Conservation (phyloP, 2,888 invertebrate genomes). For the Bombylius discolor region DNA sequence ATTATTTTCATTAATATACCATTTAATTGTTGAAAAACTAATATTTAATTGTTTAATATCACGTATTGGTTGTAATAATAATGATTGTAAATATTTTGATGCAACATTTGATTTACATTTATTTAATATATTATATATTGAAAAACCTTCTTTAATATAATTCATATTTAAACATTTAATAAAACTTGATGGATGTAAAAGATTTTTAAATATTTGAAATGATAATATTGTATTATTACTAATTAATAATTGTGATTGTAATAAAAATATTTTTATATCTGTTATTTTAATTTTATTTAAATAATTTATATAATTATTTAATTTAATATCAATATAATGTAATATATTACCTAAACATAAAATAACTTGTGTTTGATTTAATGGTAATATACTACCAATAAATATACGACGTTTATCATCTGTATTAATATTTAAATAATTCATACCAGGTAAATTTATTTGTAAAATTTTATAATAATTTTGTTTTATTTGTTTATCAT, state of each 20-base stretch:
- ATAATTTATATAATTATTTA: constrained; percentile 2
- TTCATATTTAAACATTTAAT: constrained; percentile 38
- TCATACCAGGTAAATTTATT: constrained; percentile 14
- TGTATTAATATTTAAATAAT: not conserved
- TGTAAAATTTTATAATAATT: constrained; percentile 11
- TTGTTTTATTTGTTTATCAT: constrained; percentile 7
- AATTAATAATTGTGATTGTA: constrained; percentile 44
- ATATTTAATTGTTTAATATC: constrained; percentile 7
- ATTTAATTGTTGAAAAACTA: constrained; percentile 13
- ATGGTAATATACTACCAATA: constrained; percentile 15
- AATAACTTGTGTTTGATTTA: constrained; percentile 13
- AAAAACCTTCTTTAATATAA: constrained; percentile 42
- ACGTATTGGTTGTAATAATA: constrained; percentile 14
- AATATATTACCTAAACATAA: constrained; percentile 15
- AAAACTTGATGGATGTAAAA: constrained; percentile 43
- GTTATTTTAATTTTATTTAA: constrained; percentile 9
- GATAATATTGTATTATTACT: constrained; percentile 48
- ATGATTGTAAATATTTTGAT: constrained; percentile 9
- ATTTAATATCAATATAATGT: constrained; percentile 13
- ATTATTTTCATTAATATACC: constrained; percentile 6
- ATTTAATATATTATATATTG: constrained; percentile 14
- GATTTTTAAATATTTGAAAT: constrained; percentile 48
- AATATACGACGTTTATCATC: constrained; percentile 10
- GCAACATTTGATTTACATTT: constrained; percentile 15
- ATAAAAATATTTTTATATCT: constrained; percentile 23